Percentiles rank a stretch among this genome's conserved stretches.
phyloP scores from a whole-genome alignment of 2,113 vertebrate species.

The Eretmodus cyanostictus region DNA sequence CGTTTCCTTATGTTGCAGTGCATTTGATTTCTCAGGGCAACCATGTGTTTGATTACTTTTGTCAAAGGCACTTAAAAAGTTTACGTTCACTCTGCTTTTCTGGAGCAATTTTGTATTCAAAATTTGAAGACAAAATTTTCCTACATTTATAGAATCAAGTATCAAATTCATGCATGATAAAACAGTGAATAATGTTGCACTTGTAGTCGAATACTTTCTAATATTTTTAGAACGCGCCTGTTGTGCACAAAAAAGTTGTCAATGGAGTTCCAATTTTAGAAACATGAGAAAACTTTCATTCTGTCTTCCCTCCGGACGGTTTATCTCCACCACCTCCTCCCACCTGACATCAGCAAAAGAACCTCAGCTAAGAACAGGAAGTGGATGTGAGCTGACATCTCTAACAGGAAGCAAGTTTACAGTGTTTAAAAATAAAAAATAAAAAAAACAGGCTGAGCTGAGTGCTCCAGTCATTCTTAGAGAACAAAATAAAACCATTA shows the following conservation, averaged over 20 bases:
- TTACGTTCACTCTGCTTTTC: neutral
- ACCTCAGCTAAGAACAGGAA: neutral
- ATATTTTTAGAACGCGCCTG: neutral
- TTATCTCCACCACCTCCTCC: neutral
- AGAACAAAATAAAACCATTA: neutral
- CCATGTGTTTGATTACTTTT: neutral
- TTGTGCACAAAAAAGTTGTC: neutral
- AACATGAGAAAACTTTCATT: neutral
- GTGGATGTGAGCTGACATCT: neutral
- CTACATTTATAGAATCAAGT: neutral
- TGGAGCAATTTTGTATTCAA: neutral
- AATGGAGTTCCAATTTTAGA: neutral
- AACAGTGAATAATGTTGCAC: neutral
- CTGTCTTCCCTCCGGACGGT: neutral
- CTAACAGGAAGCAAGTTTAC: conserved; percentile 22
- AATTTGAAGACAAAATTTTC: neutral
- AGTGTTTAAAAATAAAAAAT: fast-evolving
- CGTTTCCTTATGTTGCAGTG: neutral
- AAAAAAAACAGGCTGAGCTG: neutral
- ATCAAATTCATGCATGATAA: neutral
- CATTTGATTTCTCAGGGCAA: neutral
- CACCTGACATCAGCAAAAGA: neutral
- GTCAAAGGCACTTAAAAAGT: neutral
- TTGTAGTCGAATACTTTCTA: neutral
- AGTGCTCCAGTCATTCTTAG: neutral